Percentiles rank a stretch among this genome's conserved stretches.
Evolutionary conservation across 2,888 invertebrate genomes (phyloP).

Genomic region (Lithophane socia): DNA sequence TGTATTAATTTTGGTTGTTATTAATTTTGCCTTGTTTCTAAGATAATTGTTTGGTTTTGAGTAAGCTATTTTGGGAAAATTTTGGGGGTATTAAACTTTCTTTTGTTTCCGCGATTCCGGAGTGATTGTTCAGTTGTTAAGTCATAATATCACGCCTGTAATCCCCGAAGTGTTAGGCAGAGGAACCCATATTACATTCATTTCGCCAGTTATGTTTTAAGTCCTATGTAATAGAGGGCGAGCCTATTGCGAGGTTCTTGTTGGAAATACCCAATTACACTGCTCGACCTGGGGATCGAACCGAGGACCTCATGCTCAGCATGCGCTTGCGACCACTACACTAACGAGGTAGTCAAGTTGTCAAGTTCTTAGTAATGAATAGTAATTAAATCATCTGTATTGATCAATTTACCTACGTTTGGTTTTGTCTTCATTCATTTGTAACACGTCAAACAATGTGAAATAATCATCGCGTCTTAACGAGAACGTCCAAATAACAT

Average conservation of each 20-base stretch:
- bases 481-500: constrained; percentile 30
- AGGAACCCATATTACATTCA: too few relatives aligned
- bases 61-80: constrained; percentile 31
- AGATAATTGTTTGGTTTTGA: constrained; percentile 38
- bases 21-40: constrained; percentile 39
- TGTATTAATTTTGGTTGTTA: constrained; percentile 56
- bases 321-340: neutral
- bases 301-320: too few relatives aligned
- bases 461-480: constrained; percentile 22
- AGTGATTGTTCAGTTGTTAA: neutral
- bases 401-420: neutral
- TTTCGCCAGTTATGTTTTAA: too few relatives aligned
- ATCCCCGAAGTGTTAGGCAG: too few relatives aligned
- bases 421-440: constrained; percentile 26
- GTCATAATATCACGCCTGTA: neutral
- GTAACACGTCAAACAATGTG: constrained; percentile 28
- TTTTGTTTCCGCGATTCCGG: constrained; percentile 3
- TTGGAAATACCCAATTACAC: too few relatives aligned
- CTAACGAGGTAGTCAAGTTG: neutral
- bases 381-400: neutral
- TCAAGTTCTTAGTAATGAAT: neutral
- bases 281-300: too few relatives aligned
- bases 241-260: too few relatives aligned
- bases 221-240: too few relatives aligned
- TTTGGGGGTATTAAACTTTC: neutral